These are phyloP conservation scores for Brachionus manjavacas DNA, from an alignment of 1,140 invertebrate species.

Conservation along the genomic window DNA sequence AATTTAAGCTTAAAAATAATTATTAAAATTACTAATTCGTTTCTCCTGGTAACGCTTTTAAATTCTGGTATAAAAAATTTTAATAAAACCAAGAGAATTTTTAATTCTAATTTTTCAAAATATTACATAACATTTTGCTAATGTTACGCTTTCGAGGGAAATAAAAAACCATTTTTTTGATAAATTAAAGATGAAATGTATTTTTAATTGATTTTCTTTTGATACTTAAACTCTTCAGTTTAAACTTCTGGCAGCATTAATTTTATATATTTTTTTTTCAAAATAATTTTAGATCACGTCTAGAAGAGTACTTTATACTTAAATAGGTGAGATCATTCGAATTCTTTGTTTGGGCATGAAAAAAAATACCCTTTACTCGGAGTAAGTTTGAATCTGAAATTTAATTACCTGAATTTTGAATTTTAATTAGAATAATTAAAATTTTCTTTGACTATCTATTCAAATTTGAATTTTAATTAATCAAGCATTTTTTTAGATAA, in stretches of 20 bases:
- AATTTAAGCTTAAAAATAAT: neutral
- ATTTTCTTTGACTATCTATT: neutral
- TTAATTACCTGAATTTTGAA: neutral
- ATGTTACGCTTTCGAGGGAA: neutral
- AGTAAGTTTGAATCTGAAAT: neutral
- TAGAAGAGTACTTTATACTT: too few species aligned
- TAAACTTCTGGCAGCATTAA: neutral
- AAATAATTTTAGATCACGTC: too few species aligned
- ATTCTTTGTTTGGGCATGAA: neutral
- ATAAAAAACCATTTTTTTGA: neutral
- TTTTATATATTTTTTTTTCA: too few species aligned
- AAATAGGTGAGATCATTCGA: too few species aligned
- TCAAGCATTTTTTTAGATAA: slow-evolving; percentile 19
- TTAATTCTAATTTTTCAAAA: neutral
- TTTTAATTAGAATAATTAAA: neutral
- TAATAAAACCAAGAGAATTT: neutral
- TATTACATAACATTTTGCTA: neutral
- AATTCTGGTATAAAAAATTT: neutral
- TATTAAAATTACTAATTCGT: neutral
- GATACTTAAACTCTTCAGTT: neutral
- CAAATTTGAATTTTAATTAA: slow-evolving; percentile 34
- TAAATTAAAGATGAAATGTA: neutral
- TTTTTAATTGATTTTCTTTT: neutral
- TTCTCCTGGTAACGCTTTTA: neutral
- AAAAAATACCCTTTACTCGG: neutral